Evolutionary conservation across 2,888 invertebrate genomes (phyloP).

Genomic region (Dasypogon diadema): DNA sequence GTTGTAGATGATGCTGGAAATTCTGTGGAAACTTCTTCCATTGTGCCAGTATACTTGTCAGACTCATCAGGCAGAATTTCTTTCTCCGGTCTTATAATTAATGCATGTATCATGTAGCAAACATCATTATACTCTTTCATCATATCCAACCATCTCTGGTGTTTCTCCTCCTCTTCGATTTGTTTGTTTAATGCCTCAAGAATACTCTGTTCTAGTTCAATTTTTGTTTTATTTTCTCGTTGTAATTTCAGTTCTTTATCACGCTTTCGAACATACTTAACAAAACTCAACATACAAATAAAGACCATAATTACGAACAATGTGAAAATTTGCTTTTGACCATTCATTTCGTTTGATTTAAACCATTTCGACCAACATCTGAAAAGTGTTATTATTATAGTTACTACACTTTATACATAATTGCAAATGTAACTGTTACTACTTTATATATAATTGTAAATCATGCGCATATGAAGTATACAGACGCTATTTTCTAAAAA

Average conservation of each 20-base stretch:
- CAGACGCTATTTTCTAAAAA: no score
- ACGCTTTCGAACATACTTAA: slow-evolving; percentile 31
- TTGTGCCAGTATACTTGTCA: not conserved
- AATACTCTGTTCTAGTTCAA: not conserved
- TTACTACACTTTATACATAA: no score
- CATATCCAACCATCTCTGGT: slow-evolving; percentile 57
- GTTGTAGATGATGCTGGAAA: no score
- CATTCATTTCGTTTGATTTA: slow-evolving; percentile 17
- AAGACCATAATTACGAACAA: slow-evolving; percentile 12
- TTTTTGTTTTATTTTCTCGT: slow-evolving; percentile 46
- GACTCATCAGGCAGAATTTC: slow-evolving; percentile 22
- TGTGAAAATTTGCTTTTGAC: slow-evolving; percentile 24
- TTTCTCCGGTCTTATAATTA: slow-evolving; percentile 57
- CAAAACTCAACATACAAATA: slow-evolving; percentile 14
- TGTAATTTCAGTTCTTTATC: slow-evolving; percentile 53
- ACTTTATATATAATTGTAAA: no score
- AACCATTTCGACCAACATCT: slow-evolving; percentile 17
- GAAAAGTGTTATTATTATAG: not conserved
- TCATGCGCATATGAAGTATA: no score
- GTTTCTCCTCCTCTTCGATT: slow-evolving; percentile 55
- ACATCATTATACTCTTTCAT: slow-evolving; percentile 60
- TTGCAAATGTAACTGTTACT: not conserved
- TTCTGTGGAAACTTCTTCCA: not conserved
- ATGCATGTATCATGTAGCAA: slow-evolving; percentile 63
- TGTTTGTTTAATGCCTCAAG: not conserved